phyloP scores from a whole-genome alignment of 1,140 invertebrate species.

The Drosophila novamexicana region DNA sequence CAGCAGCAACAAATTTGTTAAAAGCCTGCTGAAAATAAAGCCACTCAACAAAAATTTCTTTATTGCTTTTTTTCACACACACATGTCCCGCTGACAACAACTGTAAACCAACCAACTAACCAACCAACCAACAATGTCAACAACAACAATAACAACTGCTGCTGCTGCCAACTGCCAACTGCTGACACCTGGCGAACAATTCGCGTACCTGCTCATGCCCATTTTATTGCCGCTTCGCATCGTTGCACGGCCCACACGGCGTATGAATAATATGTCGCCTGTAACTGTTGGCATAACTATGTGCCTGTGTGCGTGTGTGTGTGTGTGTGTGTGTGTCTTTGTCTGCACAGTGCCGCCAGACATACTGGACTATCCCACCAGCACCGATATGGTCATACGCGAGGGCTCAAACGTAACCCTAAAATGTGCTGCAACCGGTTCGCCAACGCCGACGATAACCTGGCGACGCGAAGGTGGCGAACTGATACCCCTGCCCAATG shows the following conservation, averaged over 20 bases:
- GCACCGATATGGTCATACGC: conserved; percentile 93
- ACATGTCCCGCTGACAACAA: conserved; percentile 26
- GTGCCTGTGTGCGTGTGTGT: conserved; percentile 16
- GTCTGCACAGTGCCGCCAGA: conserved; percentile 91
- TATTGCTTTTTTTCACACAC: conserved; percentile 38
- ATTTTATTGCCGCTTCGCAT: conserved; percentile 34
- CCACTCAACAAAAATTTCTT: conserved; percentile 36
- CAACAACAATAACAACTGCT: conserved; percentile 30
- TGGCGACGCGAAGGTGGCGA: conserved; percentile 93
- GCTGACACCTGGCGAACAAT: conserved; percentile 66
- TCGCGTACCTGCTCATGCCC: conserved; percentile 47
- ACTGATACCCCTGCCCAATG: conserved; percentile 87
- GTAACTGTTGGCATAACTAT: conserved; percentile 53
- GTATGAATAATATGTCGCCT: conserved; percentile 75
- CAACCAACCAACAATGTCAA: conserved; percentile 46
- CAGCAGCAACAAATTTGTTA: conserved; percentile 16
- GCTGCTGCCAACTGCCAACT: conserved; percentile 41
- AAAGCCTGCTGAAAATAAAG: conserved; percentile 23
- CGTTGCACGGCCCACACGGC: conserved; percentile 52
- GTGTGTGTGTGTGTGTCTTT: conserved; percentile 28
- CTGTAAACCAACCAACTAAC: conserved; percentile 37
- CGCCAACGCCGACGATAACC: conserved; percentile 91
- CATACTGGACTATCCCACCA: conserved; percentile 93
- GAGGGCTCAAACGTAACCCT: conserved; percentile 94
- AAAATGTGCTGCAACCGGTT: conserved; percentile 91